A percentile compares a stretch with the other conserved stretches of the same genome.
These are phyloP conservation scores for Tetranychus piercei DNA, from an alignment of 2,888 invertebrate species.

Conservation along the genomic window DNA sequence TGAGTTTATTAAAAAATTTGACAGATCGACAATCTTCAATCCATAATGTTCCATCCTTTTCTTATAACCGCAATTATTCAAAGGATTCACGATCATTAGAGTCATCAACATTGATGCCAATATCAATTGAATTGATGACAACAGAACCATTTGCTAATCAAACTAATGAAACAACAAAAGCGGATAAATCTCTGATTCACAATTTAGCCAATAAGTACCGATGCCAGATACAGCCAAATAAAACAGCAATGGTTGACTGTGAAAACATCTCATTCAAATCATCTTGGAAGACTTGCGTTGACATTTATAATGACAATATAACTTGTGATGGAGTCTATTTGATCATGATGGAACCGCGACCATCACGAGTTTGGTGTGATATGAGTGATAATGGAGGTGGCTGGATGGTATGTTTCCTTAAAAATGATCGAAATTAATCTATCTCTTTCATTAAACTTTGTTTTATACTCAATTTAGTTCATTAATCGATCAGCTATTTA, in stretches of 20 bases:
- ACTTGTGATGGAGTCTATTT: constrained; percentile 28
- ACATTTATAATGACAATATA: constrained; percentile 22
- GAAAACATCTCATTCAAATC: background rate
- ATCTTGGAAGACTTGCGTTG: background rate
- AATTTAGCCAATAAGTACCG: background rate
- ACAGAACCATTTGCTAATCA: background rate
- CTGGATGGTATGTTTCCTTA: constrained; percentile 43
- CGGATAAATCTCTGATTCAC: background rate
- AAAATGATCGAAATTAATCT: background rate
- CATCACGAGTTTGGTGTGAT: constrained; percentile 37
- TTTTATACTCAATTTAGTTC: no score
- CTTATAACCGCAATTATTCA: background rate
- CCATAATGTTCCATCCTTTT: background rate
- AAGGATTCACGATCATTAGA: background rate
- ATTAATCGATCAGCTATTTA: no score
- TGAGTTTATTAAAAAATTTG: background rate
- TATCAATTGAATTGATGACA: background rate
- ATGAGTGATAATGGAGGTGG: constrained; percentile 42
- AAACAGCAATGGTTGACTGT: background rate
- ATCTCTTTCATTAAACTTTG: background rate
- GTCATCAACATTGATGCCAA: background rate
- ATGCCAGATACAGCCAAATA: background rate
- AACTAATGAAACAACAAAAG: background rate
- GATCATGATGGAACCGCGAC: constrained; percentile 24
- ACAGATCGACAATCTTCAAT: background rate